Evolutionary conservation across 2,888 invertebrate genomes (phyloP).

Genomic region (Saturnia japonica): DNA sequence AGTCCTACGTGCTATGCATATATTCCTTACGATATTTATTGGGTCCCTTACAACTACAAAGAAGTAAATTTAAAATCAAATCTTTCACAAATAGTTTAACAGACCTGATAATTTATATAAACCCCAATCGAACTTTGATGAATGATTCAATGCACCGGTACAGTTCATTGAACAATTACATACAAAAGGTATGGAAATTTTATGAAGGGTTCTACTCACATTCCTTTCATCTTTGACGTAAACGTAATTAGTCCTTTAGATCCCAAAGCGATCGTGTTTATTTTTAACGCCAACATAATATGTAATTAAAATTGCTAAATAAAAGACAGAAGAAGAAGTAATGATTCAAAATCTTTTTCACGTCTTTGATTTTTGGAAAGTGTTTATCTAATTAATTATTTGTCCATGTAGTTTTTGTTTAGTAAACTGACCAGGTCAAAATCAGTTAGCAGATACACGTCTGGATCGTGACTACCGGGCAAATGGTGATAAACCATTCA

Average conservation of each 20-base stretch:
- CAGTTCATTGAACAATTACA: conserved; percentile 3
- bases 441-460: too few species aligned
- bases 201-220: background rate
- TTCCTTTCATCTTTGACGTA: background rate
- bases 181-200: background rate
- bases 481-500: too few species aligned
- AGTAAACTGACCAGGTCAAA: too few species aligned
- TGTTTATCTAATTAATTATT: too few species aligned
- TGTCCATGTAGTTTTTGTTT: too few species aligned
- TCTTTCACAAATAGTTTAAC: background rate
- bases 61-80: background rate
- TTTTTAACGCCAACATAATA: background rate
- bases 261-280: background rate
- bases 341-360: too few species aligned
- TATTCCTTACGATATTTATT: too few species aligned
- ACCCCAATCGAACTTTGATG: background rate
- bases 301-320: background rate
- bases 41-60: background rate
- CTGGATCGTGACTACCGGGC: too few species aligned
- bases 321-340: too few species aligned
- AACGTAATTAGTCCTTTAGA: background rate
- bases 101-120: background rate
- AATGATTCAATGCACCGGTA: background rate
- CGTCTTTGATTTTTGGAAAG: too few species aligned
- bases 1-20: too few species aligned